A percentile compares a stretch with the other conserved stretches of the same genome.
phyloP scores from a whole-genome alignment of 2,888 invertebrate species.

The Melanargia galathea region DNA sequence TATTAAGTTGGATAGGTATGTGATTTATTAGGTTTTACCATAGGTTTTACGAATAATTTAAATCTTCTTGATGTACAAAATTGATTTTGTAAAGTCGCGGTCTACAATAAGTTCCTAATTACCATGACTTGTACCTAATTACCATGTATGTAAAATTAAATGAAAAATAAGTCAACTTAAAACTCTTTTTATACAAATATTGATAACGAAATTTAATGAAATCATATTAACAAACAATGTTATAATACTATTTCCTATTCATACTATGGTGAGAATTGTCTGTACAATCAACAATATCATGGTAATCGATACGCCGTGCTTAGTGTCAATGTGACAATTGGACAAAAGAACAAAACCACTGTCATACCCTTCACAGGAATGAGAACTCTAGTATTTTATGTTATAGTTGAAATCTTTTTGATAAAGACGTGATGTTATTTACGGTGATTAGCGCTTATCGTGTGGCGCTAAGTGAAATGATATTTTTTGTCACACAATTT shows the following conservation, averaged over 20 bases:
- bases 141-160: too few species aligned
- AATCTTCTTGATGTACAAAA: too few species aligned
- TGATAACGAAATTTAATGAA: background rate
- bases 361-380: background rate
- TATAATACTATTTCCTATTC: background rate
- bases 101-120: background rate
- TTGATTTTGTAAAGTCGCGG: background rate
- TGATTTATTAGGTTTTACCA: background rate
- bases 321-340: constrained; percentile 18
- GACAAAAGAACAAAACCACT: constrained; percentile 15
- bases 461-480: constrained; percentile 15
- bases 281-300: constrained; percentile 12
- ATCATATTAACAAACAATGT: background rate
- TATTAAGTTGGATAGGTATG: background rate
- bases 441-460: background rate
- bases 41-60: too few species aligned
- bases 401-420: background rate
- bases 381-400: background rate
- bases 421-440: background rate
- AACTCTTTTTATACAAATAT: too few species aligned
- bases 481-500: constrained; percentile 5
- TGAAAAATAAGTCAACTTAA: too few species aligned
- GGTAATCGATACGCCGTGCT: constrained; percentile 18
- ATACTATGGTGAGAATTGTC: background rate
- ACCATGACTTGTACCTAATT: background rate